These are phyloP conservation scores for Indicator indicator DNA, from an alignment of 2,113 vertebrate species.

Conservation along the genomic window DNA sequence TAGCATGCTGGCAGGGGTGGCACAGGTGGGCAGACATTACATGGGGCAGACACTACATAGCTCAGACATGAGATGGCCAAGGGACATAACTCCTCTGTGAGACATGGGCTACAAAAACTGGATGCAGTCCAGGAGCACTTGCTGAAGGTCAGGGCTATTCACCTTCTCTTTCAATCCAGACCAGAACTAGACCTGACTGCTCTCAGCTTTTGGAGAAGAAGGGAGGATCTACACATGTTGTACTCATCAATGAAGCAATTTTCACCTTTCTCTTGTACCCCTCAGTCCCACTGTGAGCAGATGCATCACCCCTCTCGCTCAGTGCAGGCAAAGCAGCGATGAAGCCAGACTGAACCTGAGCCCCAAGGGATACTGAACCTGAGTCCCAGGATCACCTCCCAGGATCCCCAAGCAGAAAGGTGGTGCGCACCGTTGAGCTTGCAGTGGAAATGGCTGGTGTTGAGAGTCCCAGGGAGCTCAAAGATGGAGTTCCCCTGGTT, in stretches of 20 bases:
- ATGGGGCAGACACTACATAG: neutral
- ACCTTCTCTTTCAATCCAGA: neutral
- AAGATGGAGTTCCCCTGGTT: constrained; percentile 85
- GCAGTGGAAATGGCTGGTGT: constrained; percentile 73
- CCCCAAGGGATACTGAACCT: neutral
- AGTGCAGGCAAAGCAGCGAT: neutral
- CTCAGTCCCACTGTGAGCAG: neutral
- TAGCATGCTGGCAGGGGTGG: neutral
- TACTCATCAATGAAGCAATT: neutral
- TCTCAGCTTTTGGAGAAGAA: neutral
- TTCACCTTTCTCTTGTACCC: neutral
- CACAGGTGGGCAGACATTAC: neutral
- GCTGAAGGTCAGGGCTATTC: neutral
- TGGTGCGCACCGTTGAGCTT: constrained; percentile 82
- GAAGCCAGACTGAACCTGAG: neutral
- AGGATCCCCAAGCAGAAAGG: neutral
- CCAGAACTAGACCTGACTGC: neutral
- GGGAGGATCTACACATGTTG: neutral
- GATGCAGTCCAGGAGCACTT: neutral
- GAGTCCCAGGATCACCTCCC: neutral
- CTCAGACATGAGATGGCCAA: neutral
- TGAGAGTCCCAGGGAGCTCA: constrained; percentile 84
- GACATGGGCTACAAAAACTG: neutral
- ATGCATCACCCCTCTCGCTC: neutral
- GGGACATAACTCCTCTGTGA: neutral